Percentiles rank a stretch among this genome's conserved stretches.
These are phyloP conservation scores for Aspidiotus destructor DNA, from an alignment of 2,888 invertebrate species.

Conservation along the genomic window DNA sequence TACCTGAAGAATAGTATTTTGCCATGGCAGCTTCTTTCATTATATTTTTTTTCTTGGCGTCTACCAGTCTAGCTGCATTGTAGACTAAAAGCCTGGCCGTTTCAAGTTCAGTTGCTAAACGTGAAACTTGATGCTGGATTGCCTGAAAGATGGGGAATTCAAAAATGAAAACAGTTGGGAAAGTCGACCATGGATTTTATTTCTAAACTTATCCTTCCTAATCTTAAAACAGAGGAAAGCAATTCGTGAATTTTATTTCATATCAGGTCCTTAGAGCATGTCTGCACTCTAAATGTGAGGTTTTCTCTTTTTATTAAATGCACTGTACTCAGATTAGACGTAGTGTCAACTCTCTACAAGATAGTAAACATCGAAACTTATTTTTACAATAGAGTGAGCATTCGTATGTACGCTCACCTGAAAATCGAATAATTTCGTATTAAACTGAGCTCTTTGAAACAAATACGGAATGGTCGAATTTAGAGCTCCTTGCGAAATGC, in stretches of 20 bases:
- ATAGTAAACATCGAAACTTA: too few relatives aligned
- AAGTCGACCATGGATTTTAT: too few relatives aligned
- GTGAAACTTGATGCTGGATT: conserved; percentile 91
- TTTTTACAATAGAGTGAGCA: too few relatives aligned
- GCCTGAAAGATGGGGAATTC: conserved; percentile 48
- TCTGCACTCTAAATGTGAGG: too few relatives aligned
- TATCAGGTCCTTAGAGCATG: too few relatives aligned
- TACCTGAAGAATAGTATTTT: conserved; percentile 76
- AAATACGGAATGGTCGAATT: conserved; percentile 93
- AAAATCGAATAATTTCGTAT: conserved; percentile 75
- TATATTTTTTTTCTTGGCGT: conserved; percentile 74
- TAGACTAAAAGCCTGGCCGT: conserved; percentile 81
- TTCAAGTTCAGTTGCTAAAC: conserved; percentile 78
- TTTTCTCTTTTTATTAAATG: too few relatives aligned
- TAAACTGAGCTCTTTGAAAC: conserved; percentile 88
- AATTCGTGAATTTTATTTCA: too few relatives aligned
- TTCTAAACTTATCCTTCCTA: too few relatives aligned
- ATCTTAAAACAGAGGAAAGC: too few relatives aligned
- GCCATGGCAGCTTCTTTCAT: conserved; percentile 95
- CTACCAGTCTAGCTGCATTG: conserved; percentile 86
- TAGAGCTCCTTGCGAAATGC: conserved; percentile 87
- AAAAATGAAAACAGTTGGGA: too few relatives aligned
- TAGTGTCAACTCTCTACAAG: too few relatives aligned
- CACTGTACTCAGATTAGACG: too few relatives aligned
- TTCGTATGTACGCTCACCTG: conserved; percentile 54